A percentile compares a stretch with the other conserved stretches of the same genome.
Conservation (phyloP, 2,113 vertebrate species). For the Phalacrocorax pelagicus region DNA sequence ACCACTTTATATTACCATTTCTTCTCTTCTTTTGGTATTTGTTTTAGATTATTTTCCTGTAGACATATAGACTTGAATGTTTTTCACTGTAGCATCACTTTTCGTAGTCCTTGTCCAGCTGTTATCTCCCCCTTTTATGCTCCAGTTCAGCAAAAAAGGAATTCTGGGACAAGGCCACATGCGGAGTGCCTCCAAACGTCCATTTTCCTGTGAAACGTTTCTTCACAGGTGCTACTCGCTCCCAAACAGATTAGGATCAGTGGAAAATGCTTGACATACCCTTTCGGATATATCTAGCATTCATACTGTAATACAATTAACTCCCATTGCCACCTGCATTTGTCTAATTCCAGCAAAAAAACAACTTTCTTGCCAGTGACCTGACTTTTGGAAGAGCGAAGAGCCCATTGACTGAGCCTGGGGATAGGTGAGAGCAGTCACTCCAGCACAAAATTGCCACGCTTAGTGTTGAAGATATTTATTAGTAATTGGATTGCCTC, state of each 20-base stretch:
- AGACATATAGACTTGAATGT: neutral
- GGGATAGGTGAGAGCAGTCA: neutral
- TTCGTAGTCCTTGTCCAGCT: neutral
- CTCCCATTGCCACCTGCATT: neutral
- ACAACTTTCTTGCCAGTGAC: neutral
- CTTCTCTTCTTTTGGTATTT: neutral
- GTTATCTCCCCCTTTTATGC: neutral
- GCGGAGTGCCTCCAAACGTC: neutral
- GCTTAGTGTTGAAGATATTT: neutral
- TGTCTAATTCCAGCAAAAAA: conserved; percentile 4
- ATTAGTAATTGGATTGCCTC: conserved; percentile 6
- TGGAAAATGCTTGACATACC: neutral
- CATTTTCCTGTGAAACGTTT: neutral
- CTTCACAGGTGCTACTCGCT: neutral
- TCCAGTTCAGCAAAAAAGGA: neutral
- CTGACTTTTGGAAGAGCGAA: neutral
- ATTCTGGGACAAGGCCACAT: neutral
- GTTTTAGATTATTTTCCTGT: neutral
- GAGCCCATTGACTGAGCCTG: neutral
- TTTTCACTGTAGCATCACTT: neutral
- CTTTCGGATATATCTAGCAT: neutral
- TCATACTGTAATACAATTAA: neutral
- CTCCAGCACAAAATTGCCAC: neutral
- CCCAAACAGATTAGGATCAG: neutral
- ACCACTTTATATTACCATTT: neutral